These are phyloP conservation scores for Anseranas semipalmata DNA, from an alignment of 2,113 vertebrate genomes.

Conservation along the genomic window DNA sequence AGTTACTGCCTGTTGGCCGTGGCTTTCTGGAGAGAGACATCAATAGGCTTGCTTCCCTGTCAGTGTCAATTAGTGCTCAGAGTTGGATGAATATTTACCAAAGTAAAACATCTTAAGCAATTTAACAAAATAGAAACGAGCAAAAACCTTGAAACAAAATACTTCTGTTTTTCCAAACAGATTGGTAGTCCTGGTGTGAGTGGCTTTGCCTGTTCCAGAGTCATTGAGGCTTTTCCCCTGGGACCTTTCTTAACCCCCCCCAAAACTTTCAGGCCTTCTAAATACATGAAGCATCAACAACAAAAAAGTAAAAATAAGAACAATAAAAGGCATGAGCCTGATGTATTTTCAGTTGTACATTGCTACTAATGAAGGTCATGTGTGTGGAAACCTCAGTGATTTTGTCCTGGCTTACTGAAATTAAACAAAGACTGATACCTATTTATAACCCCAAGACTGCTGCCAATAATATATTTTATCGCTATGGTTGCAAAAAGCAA, in stretches of 20 bases:
- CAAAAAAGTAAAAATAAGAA: background rate
- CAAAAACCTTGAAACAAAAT: background rate
- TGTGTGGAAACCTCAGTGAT: constrained; percentile 16
- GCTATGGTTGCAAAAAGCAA: constrained; percentile 37
- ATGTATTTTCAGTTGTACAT: background rate
- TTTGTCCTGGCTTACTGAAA: constrained; percentile 35
- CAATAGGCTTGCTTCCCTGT: background rate
- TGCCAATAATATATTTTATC: constrained; percentile 32
- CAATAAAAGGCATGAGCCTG: background rate
- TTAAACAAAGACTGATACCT: constrained; percentile 38
- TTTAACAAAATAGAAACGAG: background rate
- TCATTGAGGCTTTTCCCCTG: background rate
- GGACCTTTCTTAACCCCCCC: background rate
- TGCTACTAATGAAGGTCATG: background rate
- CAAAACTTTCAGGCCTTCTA: background rate
- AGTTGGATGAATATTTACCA: constrained; percentile 11
- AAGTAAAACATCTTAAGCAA: background rate
- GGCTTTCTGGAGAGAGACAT: background rate
- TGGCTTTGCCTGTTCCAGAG: background rate
- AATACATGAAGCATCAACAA: background rate
- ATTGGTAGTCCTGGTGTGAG: background rate
- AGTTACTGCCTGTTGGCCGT: background rate
- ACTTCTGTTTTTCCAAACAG: background rate
- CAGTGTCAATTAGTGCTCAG: background rate
- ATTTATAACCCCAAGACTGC: background rate